Evolutionary conservation across 2,113 vertebrate genomes (phyloP), one percentile per base, ranked within the genome.

Genomic region (Elephas maximus): DNA sequence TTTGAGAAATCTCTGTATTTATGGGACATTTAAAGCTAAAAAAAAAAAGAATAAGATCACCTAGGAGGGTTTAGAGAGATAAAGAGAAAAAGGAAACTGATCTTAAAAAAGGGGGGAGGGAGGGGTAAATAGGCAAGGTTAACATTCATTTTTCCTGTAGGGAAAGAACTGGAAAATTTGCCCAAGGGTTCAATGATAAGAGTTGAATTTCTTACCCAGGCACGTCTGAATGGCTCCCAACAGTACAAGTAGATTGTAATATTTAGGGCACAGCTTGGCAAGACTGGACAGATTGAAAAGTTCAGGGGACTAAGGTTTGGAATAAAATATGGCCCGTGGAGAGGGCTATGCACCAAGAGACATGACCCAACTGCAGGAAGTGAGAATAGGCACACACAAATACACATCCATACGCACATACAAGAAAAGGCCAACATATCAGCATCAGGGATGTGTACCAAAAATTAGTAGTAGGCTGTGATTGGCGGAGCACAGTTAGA

Each of bases 1-100:
- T 93, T 21, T 7, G 33, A 78, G 45, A 90, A 83, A 41, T 81
- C 65, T 91, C 69, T 90, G 9, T 79, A 74, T 95, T 88, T 90
- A 28, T 81, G 30, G 67, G 33, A 33, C 41, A 90, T 89, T 94
- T 92, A 77, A 92, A 84, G 23, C 33, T 41, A 80, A 20, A 80
- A n/a, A 30, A 71, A 74, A 41, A 84, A 77, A 81, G 73, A 73
- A n/a, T 26, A n/a, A 44, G 69, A 89, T 51, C 44, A 57, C 17
- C 21, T 37, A 45, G 33, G 60, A 53, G 37, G n/a, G 65, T 57
- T 82, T 37, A 53, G 84, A 74, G 41, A 48, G 7, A 77, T 41
- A 65, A 65, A 48, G 6, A 33, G 4, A 62, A 73, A 62, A 69
- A 82, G 9, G n/a, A 95, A 21, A 6, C 18, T 84, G 57, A 84